A percentile compares a stretch with the other conserved stretches of the same genome.
These are phyloP conservation scores for Microcebus tavaratra DNA, from an alignment of 2,113 vertebrate genomes.

Conservation along the genomic window DNA sequence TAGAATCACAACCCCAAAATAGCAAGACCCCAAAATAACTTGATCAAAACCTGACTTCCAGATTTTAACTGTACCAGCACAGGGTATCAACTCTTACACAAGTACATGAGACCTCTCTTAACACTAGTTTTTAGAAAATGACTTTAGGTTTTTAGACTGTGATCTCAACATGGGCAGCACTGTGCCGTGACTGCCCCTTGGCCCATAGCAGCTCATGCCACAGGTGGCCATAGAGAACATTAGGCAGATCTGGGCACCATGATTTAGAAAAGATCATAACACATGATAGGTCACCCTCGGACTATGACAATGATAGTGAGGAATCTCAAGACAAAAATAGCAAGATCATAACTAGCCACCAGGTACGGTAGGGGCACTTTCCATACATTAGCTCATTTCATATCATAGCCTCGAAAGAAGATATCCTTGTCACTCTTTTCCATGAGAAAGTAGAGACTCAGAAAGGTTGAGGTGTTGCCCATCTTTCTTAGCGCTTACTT, in stretches of 20 bases:
- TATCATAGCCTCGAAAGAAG: too few species aligned
- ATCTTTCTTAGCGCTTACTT: not conserved
- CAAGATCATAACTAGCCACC: not conserved
- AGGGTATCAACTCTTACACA: not conserved
- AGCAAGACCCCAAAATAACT: not conserved
- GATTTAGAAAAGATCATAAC: not conserved
- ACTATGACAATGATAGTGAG: not conserved
- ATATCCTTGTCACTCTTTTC: fast-evolving
- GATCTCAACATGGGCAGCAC: not conserved
- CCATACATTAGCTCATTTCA: not conserved
- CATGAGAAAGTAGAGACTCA: not conserved
- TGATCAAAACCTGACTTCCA: not conserved
- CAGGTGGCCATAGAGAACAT: too few species aligned
- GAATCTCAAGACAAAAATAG: not conserved
- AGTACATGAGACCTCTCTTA: not conserved
- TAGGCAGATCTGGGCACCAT: not conserved
- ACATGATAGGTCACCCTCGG: too few species aligned
- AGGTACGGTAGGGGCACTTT: too few species aligned
- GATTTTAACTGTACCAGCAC: not conserved
- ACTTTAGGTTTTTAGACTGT: not conserved
- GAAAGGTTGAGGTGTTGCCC: fast-evolving
- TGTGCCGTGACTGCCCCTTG: too few species aligned
- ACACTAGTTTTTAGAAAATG: not conserved
- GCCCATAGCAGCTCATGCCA: fast-evolving
- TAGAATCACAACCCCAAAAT: not conserved